Evolutionary conservation across 2,888 invertebrate species (phyloP).

Genomic region (Alviniconcha strummeri): DNA sequence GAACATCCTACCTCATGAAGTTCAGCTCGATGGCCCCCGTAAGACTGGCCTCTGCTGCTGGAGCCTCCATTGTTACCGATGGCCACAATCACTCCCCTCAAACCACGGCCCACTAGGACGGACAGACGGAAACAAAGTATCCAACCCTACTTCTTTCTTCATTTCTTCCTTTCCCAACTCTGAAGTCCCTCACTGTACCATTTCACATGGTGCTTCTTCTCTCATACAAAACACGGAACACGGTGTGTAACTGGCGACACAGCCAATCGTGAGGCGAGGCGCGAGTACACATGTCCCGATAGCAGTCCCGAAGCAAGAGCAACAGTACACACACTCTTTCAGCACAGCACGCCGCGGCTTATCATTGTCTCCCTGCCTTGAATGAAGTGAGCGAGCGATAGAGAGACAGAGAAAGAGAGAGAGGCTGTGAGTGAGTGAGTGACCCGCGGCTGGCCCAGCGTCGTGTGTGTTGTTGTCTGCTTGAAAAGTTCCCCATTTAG

Average conservation of each 20-base stretch:
- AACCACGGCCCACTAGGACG: neutral
- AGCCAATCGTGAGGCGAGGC: constrained; percentile 26
- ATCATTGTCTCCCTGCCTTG: constrained; percentile 33
- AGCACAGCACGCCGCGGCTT: constrained; percentile 31
- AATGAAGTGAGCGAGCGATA: constrained; percentile 32
- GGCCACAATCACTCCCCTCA: constrained; percentile 6
- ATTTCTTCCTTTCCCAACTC: constrained; percentile 8
- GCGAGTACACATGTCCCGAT: constrained; percentile 19
- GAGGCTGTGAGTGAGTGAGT: constrained; percentile 34
- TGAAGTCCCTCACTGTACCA: neutral
- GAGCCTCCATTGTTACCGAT: constrained; percentile 31
- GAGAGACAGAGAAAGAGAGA: constrained; percentile 19
- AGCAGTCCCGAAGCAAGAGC: constrained; percentile 14
- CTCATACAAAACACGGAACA: constrained; percentile 21
- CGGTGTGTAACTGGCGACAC: constrained; percentile 19
- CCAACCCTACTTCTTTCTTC: constrained; percentile 19
- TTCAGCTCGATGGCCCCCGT: constrained; percentile 32
- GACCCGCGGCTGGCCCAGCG: constrained; percentile 20
- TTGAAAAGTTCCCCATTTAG: constrained; percentile 10
- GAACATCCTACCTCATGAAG: constrained; percentile 27
- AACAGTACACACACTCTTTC: constrained; percentile 27
- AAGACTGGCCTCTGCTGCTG: constrained; percentile 30
- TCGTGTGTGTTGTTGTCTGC: constrained; percentile 7
- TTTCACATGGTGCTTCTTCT: constrained; percentile 8
- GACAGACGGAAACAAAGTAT: constrained; percentile 5